These are phyloP conservation scores for Lithophane ornitopus DNA, from an alignment of 2,888 invertebrate genomes.

Conservation along the genomic window DNA sequence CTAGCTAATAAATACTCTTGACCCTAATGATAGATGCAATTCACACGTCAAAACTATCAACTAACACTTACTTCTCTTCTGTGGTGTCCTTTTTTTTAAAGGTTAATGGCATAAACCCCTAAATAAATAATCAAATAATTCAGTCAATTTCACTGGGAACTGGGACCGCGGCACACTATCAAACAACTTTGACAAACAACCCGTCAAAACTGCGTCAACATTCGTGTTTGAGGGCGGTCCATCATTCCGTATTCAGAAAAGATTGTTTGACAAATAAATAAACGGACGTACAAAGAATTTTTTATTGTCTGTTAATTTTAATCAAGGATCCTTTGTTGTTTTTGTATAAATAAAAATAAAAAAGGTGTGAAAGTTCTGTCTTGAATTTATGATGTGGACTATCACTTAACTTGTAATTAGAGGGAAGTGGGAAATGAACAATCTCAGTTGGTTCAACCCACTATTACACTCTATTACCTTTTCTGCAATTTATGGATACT, in stretches of 20 bases:
- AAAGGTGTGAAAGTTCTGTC: constrained; percentile 31
- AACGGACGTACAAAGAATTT: constrained; percentile 58
- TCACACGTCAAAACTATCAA: constrained; percentile 20
- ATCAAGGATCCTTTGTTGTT: constrained; percentile 54
- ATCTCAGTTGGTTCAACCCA: constrained; percentile 10
- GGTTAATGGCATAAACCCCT: constrained; percentile 18
- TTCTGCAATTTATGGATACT: constrained; percentile 34
- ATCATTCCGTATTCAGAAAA: constrained; percentile 59
- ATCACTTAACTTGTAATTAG: background rate
- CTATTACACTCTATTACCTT: background rate
- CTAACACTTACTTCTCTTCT: background rate
- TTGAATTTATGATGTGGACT: constrained; percentile 32
- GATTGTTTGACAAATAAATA: constrained; percentile 59
- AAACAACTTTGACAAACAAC: constrained; percentile 59
- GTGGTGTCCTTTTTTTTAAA: constrained; percentile 6
- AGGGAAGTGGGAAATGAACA: constrained; percentile 10
- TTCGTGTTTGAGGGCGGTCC: constrained; percentile 58
- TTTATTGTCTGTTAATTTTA: constrained; percentile 60
- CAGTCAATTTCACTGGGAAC: constrained; percentile 50
- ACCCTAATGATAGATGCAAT: constrained; percentile 49
- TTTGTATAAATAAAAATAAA: constrained; percentile 16
- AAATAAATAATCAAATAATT: constrained; percentile 56
- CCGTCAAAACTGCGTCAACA: constrained; percentile 61
- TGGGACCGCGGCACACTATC: constrained; percentile 52
- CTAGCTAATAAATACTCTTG: constrained; percentile 33